These are phyloP conservation scores for Caenorhabditis plicata DNA, from an alignment of 2,888 invertebrate species.

Conservation along the genomic window DNA sequence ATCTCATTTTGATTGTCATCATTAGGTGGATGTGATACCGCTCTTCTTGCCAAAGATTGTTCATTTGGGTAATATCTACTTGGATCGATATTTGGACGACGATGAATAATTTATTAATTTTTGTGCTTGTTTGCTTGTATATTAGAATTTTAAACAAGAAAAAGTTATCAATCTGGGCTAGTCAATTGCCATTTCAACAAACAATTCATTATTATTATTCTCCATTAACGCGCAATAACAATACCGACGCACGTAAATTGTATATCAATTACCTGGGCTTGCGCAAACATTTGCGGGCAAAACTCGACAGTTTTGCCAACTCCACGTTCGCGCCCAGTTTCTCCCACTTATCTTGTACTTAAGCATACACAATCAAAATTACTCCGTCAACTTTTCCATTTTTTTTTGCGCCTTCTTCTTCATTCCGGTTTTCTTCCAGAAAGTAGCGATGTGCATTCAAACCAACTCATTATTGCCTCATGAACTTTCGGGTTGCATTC, in stretches of 20 bases:
- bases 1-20: background rate
- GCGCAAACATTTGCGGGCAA: slow-evolving; percentile 13
- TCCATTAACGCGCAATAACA: too few species aligned
- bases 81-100: slow-evolving; percentile 39
- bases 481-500: slow-evolving; percentile 2
- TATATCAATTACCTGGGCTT: slow-evolving; percentile 1
- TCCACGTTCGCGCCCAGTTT: too few species aligned
- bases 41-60: slow-evolving; percentile 38
- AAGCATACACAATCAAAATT: too few species aligned
- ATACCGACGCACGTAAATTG: slow-evolving; percentile 1
- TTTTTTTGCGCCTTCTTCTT: background rate
- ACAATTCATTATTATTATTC: too few species aligned
- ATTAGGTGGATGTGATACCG: slow-evolving; percentile 41
- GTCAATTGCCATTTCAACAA: too few species aligned
- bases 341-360: too few species aligned
- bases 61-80: slow-evolving; percentile 39
- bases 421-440: background rate
- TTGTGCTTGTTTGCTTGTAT: background rate
- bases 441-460: background rate
- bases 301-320: slow-evolving; percentile 18
- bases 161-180: too few species aligned
- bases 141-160: too few species aligned
- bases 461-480: slow-evolving; percentile 1
- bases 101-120: slow-evolving; percentile 8
- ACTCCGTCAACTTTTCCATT: too few species aligned